Evolutionary conservation across 2,888 invertebrate species (phyloP), one percentile per base, ranked within the genome.

Genomic region (Hypolimnas misippus): DNA sequence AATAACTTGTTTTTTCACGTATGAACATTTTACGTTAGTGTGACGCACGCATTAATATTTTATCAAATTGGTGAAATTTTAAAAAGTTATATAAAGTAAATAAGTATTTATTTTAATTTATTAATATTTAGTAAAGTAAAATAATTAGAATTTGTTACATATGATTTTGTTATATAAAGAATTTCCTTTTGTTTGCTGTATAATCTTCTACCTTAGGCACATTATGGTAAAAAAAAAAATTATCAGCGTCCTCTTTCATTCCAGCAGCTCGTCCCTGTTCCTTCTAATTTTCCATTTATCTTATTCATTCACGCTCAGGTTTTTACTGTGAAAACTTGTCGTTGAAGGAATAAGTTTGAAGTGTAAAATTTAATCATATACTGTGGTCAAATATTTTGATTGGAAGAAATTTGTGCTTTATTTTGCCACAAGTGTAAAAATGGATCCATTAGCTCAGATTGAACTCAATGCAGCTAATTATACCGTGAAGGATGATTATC

Each of bases 401-500:
- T 21, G 1, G 19, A 12, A 25, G n/a, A 14, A 14, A 14, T 29
- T 49, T 49, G 25, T 49, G 49, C 29, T n/a, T 14, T 29, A 2
- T 14, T 8, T 49, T 31, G 7, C 40, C 38, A 25, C 40, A 21
- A 19, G 46, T 17, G 19, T 19, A 14, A 52, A 57, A 44, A 56
- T 57, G 69, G 61, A 56, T 66, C 65, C 61, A 40, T 53, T 67
- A 51, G 58, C 72, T 14, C 58, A 64, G 50, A 58, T 73, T 49
- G 72, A 74, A 60, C 61, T 64, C n/a, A 70, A 68, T 64, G 69
- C 68, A n/a, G n/a, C 35, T 21, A 63, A 66, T 17, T 68, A 67
- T 31, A 60, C 66, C 21, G 64, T 69, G 62, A 76, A 76, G 70
- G 78, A 74, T 57, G 71, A 69, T 21, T 69, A 71, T 44, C 71